Base-by-base conservation (phyloP, 2,113 vertebrate genomes). In the Archocentrus centrarchus region DNA sequence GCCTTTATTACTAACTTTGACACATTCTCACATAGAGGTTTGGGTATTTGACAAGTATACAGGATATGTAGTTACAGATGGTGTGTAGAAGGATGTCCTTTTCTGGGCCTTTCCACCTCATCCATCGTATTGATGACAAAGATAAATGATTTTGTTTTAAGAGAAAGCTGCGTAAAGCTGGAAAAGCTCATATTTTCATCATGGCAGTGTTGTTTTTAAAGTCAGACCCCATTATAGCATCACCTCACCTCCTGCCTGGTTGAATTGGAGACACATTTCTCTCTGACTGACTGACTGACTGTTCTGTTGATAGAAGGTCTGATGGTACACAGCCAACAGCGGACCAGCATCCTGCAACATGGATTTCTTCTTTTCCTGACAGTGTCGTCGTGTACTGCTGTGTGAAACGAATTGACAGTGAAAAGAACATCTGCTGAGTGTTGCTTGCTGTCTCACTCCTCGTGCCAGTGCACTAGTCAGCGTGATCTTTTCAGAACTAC, bases 1-100 rank as follows among this genome's bases (percentile, higher is more conserved):
- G 22, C 35, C 60, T 88, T 88, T 82, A 59, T 86, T 75, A 80
- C 75, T 75, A 53, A 87, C 75, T 58, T 59, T 79, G 62, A 83
- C 89, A 60, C 68, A 13, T 2, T 70, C 50, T 75, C 41, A 75
- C 59, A 50, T n/a, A 64, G 57, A 37, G 58, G 11, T 55, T 3
- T 27, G 10, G 35, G 2, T 59, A 24, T 80, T 64, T 86, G 60
- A 82, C 80, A 64, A 59, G 37, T 39, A 39, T 39, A 39, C 8
- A 2, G 86, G 62, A 62, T 47, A 44, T 1, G 5, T 30, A 22
- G 63, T 80, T 60, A 85, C 76, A 60, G 66, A 82, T 78, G 76
- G 70, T 39, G 15, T 75, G 30, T 18, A 14, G 30, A 79, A 61
- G 9, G 20, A 75, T 10, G 66, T 60, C 68, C 78, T 81, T 70